A percentile compares a stretch with the other conserved stretches of the same genome.
phyloP scores from a whole-genome alignment of 1,140 invertebrate genomes.

The Panulirus ornatus region DNA sequence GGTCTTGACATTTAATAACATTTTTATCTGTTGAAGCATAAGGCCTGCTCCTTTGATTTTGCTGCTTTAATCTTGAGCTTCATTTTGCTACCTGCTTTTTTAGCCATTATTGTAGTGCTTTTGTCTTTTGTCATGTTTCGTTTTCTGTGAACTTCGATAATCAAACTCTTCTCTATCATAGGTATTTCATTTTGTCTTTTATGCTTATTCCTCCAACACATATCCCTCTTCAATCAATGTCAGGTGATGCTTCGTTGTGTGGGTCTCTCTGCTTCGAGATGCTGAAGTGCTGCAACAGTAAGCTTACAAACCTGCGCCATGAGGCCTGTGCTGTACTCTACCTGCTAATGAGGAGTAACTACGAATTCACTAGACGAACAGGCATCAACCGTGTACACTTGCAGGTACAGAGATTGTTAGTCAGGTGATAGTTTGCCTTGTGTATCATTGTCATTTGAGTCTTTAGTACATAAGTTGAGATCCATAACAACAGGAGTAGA shows the following conservation, averaged over 20 bases:
- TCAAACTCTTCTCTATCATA: neutral
- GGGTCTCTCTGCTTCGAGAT: conserved; percentile 91
- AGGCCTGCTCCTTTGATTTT: neutral
- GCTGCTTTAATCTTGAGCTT: conserved; percentile 11
- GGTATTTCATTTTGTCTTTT: conserved; percentile 2
- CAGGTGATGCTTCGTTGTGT: conserved; percentile 89
- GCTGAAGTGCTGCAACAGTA: conserved; percentile 88
- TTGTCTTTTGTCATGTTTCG: neutral
- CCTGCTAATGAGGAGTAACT: conserved; percentile 94
- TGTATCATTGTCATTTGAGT: too few species aligned
- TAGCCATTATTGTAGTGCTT: neutral
- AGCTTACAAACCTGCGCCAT: conserved; percentile 87
- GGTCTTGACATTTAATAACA: too few species aligned
- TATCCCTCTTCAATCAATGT: conserved; percentile 35
- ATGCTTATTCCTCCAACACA: conserved; percentile 13
- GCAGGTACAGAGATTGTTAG: conserved; percentile 80
- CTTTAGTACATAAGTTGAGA: too few species aligned
- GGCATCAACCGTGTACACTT: conserved; percentile 91
- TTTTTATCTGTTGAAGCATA: neutral
- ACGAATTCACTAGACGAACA: conserved; percentile 90
- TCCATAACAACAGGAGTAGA: too few species aligned
- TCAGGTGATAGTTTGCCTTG: neutral
- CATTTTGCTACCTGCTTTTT: neutral
- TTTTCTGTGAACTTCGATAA: neutral
- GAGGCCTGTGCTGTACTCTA: conserved; percentile 94